Evolutionary conservation across 2,113 vertebrate genomes (phyloP).

Genomic region (Tyrannus savana): DNA sequence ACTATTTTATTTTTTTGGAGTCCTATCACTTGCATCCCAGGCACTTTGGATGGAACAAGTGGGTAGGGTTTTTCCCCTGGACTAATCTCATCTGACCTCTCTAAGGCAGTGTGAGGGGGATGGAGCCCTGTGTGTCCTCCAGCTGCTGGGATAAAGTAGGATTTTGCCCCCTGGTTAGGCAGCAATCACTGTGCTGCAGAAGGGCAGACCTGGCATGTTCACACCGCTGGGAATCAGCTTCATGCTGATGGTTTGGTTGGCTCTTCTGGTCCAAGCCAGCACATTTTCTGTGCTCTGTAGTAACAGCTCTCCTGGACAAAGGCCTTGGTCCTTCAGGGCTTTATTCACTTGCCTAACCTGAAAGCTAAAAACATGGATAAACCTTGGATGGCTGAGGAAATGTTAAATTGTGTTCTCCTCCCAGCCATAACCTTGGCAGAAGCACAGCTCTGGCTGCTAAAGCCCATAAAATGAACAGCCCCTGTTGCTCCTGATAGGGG

Average conservation of each 20-base stretch:
- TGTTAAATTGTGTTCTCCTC: background rate
- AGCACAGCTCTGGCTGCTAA: background rate
- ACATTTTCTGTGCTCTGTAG: background rate
- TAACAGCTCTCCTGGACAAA: background rate
- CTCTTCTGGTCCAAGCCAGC: background rate
- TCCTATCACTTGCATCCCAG: background rate
- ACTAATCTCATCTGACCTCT: background rate
- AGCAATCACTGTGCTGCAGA: background rate
- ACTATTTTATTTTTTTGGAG: background rate
- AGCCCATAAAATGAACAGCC: slow-evolving; percentile 62
- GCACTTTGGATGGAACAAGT: background rate
- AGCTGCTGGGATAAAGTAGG: background rate
- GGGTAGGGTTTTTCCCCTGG: background rate
- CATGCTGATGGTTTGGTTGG: background rate
- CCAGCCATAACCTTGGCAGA: slow-evolving; percentile 53
- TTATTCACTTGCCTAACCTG: background rate
- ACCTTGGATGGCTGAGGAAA: background rate
- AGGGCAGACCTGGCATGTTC: background rate
- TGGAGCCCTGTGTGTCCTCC: background rate
- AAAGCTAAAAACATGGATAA: background rate
- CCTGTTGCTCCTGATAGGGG: slow-evolving; percentile 65
- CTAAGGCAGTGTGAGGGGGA: background rate
- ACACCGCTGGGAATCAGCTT: background rate
- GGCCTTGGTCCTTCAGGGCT: background rate
- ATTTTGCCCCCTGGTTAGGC: background rate